phyloP scores from a whole-genome alignment of 2,888 invertebrate species.

The Cosmopolites sordidus region DNA sequence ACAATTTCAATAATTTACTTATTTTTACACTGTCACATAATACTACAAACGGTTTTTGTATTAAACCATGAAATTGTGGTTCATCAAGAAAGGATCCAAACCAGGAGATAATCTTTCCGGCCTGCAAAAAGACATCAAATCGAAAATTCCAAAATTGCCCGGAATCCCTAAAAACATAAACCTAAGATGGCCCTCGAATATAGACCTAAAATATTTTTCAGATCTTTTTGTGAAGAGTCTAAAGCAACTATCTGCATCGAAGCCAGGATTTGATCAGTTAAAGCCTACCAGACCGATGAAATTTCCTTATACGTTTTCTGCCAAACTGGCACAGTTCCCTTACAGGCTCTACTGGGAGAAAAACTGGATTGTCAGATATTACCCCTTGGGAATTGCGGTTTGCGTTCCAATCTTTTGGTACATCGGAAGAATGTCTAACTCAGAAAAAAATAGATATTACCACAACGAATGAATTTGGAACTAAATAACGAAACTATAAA shows the following conservation, averaged over 20 bases:
- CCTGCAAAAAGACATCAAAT: conserved; percentile 2
- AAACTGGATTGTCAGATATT: conserved; percentile 51
- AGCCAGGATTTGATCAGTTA: background rate
- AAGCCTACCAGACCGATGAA: conserved; percentile 50
- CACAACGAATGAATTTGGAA: no score
- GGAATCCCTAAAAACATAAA: conserved; percentile 4
- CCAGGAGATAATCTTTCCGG: background rate
- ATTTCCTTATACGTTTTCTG: conserved; percentile 56
- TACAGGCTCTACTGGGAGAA: conserved; percentile 50
- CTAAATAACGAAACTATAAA: no score
- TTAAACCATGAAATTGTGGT: conserved; percentile 4
- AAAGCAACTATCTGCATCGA: background rate
- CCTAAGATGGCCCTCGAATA: background rate
- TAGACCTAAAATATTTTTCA: conserved; percentile 1
- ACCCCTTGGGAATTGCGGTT: conserved; percentile 38
- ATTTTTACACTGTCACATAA: no score
- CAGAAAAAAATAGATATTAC: no score
- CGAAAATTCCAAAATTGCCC: conserved; percentile 7
- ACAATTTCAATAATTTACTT: no score
- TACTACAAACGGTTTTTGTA: no score
- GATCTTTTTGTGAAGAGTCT: background rate
- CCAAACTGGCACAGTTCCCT: conserved; percentile 57
- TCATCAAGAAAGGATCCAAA: conserved; percentile 6
- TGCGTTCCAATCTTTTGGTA: conserved; percentile 51
- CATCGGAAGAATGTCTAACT: conserved; percentile 46